Base-by-base conservation (phyloP, 2,797 vertebrate genomes). In the Ciconia nigra region DNA sequence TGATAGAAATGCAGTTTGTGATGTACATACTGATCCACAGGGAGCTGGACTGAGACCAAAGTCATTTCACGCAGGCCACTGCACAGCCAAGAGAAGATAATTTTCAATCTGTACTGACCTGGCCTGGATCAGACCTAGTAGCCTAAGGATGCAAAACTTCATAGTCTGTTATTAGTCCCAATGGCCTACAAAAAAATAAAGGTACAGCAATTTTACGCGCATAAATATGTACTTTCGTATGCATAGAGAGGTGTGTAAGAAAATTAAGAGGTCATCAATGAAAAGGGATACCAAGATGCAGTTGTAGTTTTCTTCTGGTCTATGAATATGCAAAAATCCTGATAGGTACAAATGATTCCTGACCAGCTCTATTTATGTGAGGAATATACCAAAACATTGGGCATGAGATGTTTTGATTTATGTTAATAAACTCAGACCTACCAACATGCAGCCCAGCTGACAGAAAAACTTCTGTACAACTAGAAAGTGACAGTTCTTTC, bases 1-100 rank as follows among this genome's bases (percentile, higher is more conserved):
- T 82, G 81, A 84, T 41, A 42, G 92, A 83, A 89, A 89, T n/a
- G 81, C 37, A 39, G 79, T 73, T 83, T 87, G 81, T 77, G 88
- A 93, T 84, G 83, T 35, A 82, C 83, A 86, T n/a, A 70, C 85
- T 49, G 78, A 95, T 91, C 83, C 88, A 90, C 55, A 5, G 91
- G 67, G 83, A 90, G 88, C 88, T 96, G 96, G 93, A 93, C 63
- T 41, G 52, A 77, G 90, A 88, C 87, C 96, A 96, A 94, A 93
- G 77, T 42, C 59, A 93, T 94, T 95, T 70, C 44, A 35, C 20
- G 67, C 91, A 95, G 70, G 86, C 70, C 66, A 25, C 37, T 83
- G 90, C 80, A 85, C 81, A 71, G 92, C 49, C 78, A 83, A 55
- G 52, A 63, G 74, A 74, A 72, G 73, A 90, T 67, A 52, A 87